These are phyloP conservation scores for Neocrepidodera transversa DNA, from an alignment of 2,888 invertebrate species.

Conservation along the genomic window DNA sequence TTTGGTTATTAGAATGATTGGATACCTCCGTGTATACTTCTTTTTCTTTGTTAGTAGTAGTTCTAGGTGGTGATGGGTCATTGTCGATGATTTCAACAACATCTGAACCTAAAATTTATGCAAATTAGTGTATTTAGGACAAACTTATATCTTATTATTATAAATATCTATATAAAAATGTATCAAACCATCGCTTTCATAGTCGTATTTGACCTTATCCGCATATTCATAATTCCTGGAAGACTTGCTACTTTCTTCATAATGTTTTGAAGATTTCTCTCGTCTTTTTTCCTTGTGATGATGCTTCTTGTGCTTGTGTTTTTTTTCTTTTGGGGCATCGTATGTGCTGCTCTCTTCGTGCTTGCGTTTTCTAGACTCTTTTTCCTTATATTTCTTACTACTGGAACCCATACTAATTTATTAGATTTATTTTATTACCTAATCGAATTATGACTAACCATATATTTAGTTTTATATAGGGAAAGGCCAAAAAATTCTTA, in stretches of 20 bases:
- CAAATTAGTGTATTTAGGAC: no score
- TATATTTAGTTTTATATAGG: constrained; percentile 9
- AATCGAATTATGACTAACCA: constrained; percentile 13
- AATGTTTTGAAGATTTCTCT: constrained; percentile 49
- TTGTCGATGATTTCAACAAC: constrained; percentile 54
- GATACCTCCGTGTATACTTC: background rate
- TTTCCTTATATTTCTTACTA: constrained; percentile 73
- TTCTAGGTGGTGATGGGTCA: constrained; percentile 50
- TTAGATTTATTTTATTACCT: constrained; percentile 33
- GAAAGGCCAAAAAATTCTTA: background rate
- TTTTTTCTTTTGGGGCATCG: constrained; percentile 63
- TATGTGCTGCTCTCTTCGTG: constrained; percentile 63
- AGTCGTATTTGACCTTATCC: constrained; percentile 49
- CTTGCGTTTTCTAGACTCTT: constrained; percentile 71
- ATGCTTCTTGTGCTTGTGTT: constrained; percentile 64
- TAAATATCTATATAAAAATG: no score
- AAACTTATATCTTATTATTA: no score
- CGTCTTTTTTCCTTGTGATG: constrained; percentile 59
- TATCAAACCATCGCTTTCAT: constrained; percentile 67
- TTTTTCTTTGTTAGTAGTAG: constrained; percentile 51
- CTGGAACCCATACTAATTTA: constrained; percentile 68
- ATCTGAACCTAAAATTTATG: constrained; percentile 51
- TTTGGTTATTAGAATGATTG: constrained; percentile 41
- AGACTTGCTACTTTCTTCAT: constrained; percentile 24
- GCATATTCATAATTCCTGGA: constrained; percentile 18